Conservation (phyloP, 30 jellyfish, hydroid and myxozoan genomes). For the Turritopsis dohrnii region DNA sequence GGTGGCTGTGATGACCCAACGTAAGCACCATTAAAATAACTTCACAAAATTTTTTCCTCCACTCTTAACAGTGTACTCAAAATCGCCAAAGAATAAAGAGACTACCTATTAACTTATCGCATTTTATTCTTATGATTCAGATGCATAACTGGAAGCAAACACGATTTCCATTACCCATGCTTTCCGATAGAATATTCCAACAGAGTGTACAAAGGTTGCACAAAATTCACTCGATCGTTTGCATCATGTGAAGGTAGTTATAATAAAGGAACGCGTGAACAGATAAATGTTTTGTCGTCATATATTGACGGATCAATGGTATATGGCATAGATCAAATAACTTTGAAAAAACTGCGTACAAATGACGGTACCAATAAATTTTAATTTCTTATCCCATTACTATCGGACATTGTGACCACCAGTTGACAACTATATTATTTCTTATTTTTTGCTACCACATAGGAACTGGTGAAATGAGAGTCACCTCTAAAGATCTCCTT, state of each 20-base stretch:
- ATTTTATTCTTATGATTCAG: too few relatives aligned
- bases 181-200: constrained; percentile 12
- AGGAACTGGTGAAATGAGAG: background rate
- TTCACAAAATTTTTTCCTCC: too few relatives aligned
- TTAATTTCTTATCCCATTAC: background rate
- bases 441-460: background rate
- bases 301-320: constrained; percentile 15
- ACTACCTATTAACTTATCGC: too few relatives aligned
- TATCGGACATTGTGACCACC: background rate
- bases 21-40: too few relatives aligned
- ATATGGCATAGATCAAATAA: background rate
- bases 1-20: background rate
- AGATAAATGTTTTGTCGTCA: background rate
- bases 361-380: background rate
- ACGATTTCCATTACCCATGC: constrained; percentile 9
- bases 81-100: too few relatives aligned
- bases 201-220: background rate
- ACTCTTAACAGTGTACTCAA: too few relatives aligned
- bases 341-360: background rate
- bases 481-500: background rate
- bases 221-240: constrained; percentile 1
- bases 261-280: background rate
- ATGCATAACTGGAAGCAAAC: background rate
- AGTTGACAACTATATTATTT: background rate
- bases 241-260: background rate